phyloP scores from a whole-genome alignment of 2,797 vertebrate species.

The Simalia tracyae region DNA sequence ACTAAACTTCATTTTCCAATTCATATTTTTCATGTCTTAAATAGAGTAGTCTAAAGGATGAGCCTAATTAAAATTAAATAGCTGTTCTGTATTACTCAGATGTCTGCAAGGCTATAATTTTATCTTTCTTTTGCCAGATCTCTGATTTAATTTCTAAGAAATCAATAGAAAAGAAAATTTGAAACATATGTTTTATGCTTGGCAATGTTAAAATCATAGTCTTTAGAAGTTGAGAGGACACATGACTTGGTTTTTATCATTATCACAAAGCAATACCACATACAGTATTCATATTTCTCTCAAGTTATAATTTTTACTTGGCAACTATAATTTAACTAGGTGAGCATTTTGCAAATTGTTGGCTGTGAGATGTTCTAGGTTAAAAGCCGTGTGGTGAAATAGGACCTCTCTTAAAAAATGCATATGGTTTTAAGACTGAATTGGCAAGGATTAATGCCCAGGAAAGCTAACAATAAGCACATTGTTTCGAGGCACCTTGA shows the following conservation, averaged over 20 bases:
- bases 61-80: constrained; percentile 42
- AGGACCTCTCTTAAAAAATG: background rate
- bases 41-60: constrained; percentile 44
- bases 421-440: background rate
- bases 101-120: constrained; percentile 51
- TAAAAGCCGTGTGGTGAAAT: background rate
- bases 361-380: background rate
- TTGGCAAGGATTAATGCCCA: background rate
- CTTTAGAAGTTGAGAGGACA: constrained; percentile 14
- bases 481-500: background rate
- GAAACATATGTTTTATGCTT: constrained; percentile 42
- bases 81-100: constrained; percentile 40
- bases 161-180: constrained; percentile 34
- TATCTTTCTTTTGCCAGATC: constrained; percentile 38
- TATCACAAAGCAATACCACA: background rate
- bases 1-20: constrained; percentile 44
- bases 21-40: constrained; percentile 57
- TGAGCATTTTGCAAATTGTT: background rate
- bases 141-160: constrained; percentile 25
- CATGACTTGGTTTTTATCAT: constrained; percentile 35
- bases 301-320: constrained; percentile 36
- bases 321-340: constrained; percentile 17
- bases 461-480: background rate
- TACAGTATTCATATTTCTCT: constrained; percentile 4
- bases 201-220: constrained; percentile 10